Percentiles rank a stretch among this genome's conserved stretches.
phyloP scores from a whole-genome alignment of 1,140 invertebrate species.

The Galleria mellonella region DNA sequence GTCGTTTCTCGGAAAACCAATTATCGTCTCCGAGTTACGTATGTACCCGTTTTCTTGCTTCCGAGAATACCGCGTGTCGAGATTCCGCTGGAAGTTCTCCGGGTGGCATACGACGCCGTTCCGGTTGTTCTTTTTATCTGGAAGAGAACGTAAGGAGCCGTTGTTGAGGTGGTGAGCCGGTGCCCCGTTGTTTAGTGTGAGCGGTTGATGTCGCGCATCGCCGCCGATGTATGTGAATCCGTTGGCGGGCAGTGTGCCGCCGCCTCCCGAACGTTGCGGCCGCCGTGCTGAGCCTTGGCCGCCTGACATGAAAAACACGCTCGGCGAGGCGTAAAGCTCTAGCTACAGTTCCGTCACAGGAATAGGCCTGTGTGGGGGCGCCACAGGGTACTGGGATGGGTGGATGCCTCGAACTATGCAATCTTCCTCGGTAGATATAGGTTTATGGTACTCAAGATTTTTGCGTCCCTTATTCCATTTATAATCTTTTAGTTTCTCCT shows the following conservation, averaged over 20 bases:
- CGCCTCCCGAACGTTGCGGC: slow-evolving; percentile 74
- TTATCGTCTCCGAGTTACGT: slow-evolving; percentile 59
- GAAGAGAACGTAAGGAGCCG: slow-evolving; percentile 58
- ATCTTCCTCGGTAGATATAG: slow-evolving; percentile 89
- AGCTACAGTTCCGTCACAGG: slow-evolving; percentile 95
- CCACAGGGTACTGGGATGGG: slow-evolving; percentile 75
- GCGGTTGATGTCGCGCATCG: slow-evolving; percentile 61
- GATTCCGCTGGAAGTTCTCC: slow-evolving; percentile 65
- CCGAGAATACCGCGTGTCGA: slow-evolving; percentile 62
- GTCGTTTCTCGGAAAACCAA: slow-evolving; percentile 54
- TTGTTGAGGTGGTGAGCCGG: slow-evolving; percentile 69
- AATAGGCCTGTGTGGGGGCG: slow-evolving; percentile 81
- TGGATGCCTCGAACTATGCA: slow-evolving; percentile 79
- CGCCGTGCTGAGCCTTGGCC: slow-evolving; percentile 72
- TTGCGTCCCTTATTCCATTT: slow-evolving; percentile 89
- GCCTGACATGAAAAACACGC: slow-evolving; percentile 79
- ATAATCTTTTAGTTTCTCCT: slow-evolving; percentile 86
- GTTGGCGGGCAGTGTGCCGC: slow-evolving; percentile 81
- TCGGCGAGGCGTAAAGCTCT: slow-evolving; percentile 88
- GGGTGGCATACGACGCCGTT: slow-evolving; percentile 63
- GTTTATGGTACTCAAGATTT: slow-evolving; percentile 91
- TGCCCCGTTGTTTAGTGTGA: slow-evolving; percentile 70
- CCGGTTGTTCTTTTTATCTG: slow-evolving; percentile 65
- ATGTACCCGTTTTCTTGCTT: slow-evolving; percentile 70
- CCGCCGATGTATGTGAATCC: slow-evolving; percentile 86